Conservation (phyloP, 2,113 vertebrate species). For the Phoenicopterus ruber region DNA sequence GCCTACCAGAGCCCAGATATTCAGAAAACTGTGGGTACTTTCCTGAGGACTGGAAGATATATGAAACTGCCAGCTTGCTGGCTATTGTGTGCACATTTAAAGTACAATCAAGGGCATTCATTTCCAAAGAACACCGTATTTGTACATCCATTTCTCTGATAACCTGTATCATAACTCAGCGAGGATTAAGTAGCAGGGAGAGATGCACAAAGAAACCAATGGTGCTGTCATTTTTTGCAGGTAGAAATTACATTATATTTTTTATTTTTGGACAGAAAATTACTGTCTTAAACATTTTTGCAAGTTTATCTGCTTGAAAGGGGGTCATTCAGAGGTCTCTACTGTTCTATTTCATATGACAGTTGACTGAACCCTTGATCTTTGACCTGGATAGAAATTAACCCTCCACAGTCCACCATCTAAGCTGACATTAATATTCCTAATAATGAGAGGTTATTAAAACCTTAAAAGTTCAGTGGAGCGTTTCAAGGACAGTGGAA, state of each 20-base stretch:
- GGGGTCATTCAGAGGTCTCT: slow-evolving; percentile 38
- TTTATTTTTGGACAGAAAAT: slow-evolving; percentile 16
- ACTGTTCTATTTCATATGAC: slow-evolving; percentile 61
- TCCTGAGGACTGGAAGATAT: neutral
- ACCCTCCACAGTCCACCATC: neutral
- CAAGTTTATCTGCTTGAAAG: slow-evolving; percentile 17
- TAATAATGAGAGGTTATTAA: slow-evolving; percentile 50
- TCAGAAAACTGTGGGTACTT: neutral
- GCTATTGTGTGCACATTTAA: neutral
- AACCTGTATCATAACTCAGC: neutral
- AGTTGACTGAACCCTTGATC: slow-evolving; percentile 80
- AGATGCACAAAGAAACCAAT: neutral
- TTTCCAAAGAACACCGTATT: neutral
- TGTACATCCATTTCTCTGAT: neutral
- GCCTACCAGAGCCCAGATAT: neutral
- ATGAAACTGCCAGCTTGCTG: neutral
- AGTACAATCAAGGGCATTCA: neutral
- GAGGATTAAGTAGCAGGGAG: neutral
- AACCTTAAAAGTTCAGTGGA: slow-evolving; percentile 59
- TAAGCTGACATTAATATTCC: neutral
- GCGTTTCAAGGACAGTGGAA: slow-evolving; percentile 58
- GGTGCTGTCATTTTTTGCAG: neutral
- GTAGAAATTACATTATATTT: neutral
- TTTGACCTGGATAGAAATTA: slow-evolving; percentile 74
- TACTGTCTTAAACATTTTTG: neutral